Evolutionary conservation across 2,113 vertebrate species (phyloP), one percentile per base, ranked within the genome.

Genomic region (Dinomys branickii): DNA sequence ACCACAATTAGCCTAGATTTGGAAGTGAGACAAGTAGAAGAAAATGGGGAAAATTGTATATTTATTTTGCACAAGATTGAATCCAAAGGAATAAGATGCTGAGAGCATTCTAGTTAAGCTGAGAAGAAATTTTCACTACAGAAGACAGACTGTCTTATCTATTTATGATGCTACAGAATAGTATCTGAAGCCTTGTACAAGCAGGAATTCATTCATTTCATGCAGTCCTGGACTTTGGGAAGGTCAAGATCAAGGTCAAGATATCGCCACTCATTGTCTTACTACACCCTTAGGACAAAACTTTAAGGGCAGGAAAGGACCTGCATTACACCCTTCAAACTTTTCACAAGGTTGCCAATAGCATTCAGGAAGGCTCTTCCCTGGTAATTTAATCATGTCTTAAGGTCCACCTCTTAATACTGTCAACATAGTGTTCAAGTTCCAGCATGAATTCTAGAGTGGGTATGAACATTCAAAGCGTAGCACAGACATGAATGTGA

Each of bases 251-350:
- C 22, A 89, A 44, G 22, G 44, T 44, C 59, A 71, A 59, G 26
- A 1, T 6, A 1, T 0, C 0, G 1, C 1, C 3, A 59, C 58
- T 26, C 6, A 65, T 5, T 41, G 2, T 41, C 4, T 58, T 50
- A 14, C 38, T 59, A 12, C 20, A 67, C 7, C 26, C 7, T 56
- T 8, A 33, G n/a, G 24, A 13, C 59, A 58, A n/a, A 50, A 28
- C 1, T 11, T 7, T 26, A 52, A 86, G 38, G 19, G 1, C 3
- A 69, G 2, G n/a, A 85, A 63, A 30, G 10, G 9, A 11, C 14
- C 16, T 28, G 5, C 3, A 5, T 82, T 67, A 14, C 17, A 69
- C 78, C 17, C 17, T 28, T 5, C 1, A 14, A 2, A 1, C 3
- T 7, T 54, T 77, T 65, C n/a, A 44, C 35, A 80, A 80, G 11